These are phyloP conservation scores for Pungitius pungitius DNA, from an alignment of 2,113 vertebrate species.

Conservation along the genomic window DNA sequence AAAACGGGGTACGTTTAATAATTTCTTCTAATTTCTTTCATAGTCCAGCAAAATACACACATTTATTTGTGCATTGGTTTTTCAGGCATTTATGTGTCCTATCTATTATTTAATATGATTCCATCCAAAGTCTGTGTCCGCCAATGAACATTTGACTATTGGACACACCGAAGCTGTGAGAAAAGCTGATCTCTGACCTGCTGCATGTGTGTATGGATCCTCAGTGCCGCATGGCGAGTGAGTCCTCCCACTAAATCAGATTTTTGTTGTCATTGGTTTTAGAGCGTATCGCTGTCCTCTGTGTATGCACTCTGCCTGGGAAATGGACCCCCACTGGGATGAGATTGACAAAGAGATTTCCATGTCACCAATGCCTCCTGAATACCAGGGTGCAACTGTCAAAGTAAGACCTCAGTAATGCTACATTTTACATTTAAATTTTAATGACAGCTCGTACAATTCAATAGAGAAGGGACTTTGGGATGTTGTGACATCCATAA, in stretches of 20 bases:
- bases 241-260: not conserved
- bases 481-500: not conserved
- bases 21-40: not conserved
- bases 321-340: constrained; percentile 89
- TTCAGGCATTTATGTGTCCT: not conserved
- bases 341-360: constrained; percentile 89
- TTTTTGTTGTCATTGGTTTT: not conserved
- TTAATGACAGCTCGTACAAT: not conserved
- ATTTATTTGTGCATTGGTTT: not conserved
- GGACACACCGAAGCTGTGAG: not conserved
- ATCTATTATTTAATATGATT: not conserved
- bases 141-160: not conserved
- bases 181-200: not conserved
- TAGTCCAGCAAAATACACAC: not conserved
- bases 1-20: constrained; percentile 71
- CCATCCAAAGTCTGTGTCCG: not conserved
- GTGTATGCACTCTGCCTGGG: constrained; percentile 90
- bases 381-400: constrained; percentile 89
- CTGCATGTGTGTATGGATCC: not conserved
- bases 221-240: not conserved
- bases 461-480: not conserved
- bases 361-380: constrained; percentile 90
- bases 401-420: constrained; percentile 76
- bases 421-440: not conserved
- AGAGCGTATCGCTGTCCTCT: constrained; percentile 93